phyloP scores from a whole-genome alignment of 2,113 vertebrate genomes.

The Dendropsophus ebraccatus region DNA sequence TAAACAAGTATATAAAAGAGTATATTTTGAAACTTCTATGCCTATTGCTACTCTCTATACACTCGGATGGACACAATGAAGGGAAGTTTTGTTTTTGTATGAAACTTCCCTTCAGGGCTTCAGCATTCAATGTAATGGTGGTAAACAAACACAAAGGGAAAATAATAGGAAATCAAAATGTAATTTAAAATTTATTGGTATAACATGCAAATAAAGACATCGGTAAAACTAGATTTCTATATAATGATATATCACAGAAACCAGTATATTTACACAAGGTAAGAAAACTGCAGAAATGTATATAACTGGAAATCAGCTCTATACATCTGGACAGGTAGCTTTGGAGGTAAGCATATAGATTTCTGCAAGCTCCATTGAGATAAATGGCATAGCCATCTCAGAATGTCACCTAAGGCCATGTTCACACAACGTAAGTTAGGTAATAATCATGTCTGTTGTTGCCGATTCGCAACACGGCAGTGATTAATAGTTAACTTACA shows the following conservation, averaged over 20 bases:
- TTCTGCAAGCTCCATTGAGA: neutral
- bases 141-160: constrained; percentile 53
- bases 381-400: neutral
- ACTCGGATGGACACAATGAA: constrained; percentile 53
- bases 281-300: neutral
- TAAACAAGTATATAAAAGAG: constrained; percentile 56
- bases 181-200: constrained; percentile 49
- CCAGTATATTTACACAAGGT: neutral
- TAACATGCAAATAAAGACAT: neutral
- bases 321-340: neutral
- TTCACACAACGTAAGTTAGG: too few relatives aligned
- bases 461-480: too few relatives aligned
- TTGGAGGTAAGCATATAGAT: neutral
- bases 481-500: too few relatives aligned
- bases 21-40: constrained; percentile 39
- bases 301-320: neutral
- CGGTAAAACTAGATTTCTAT: neutral
- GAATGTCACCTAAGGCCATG: too few relatives aligned
- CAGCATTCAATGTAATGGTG: constrained; percentile 51
- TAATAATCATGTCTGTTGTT: too few relatives aligned
- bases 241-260: neutral
- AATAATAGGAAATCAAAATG: constrained; percentile 57
- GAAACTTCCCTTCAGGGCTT: constrained; percentile 53
- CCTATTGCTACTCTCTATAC: constrained; percentile 44
- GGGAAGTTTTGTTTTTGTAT: constrained; percentile 60